Evolutionary conservation across 2,888 invertebrate species (phyloP).

Genomic region (Lepetodrilus schrolli): DNA sequence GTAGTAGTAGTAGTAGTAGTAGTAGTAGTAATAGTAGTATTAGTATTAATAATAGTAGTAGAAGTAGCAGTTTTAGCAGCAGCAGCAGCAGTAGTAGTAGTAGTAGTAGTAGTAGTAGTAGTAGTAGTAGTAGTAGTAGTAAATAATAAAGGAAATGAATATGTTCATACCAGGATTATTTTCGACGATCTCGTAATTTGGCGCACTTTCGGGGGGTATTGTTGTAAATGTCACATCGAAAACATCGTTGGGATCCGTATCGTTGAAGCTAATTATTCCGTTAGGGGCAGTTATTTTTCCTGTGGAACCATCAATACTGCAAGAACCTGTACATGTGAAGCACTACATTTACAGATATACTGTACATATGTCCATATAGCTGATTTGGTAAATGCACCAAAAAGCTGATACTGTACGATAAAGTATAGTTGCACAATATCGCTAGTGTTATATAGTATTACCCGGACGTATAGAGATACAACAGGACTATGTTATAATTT

Average conservation of each 20-base stretch:
- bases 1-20: not conserved
- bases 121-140: not conserved
- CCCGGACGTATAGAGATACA: no score
- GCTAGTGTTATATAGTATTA: no score
- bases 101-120: not conserved
- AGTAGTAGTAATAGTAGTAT: no score
- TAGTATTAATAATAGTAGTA: not conserved
- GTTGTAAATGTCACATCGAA: not conserved
- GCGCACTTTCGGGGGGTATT: not conserved
- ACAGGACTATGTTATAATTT: no score
- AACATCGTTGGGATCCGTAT: conserved; percentile 4
- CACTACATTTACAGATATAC: not conserved
- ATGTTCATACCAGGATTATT: not conserved
- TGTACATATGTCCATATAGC: no score
- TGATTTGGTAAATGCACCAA: no score
- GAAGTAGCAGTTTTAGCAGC: not conserved
- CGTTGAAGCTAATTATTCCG: not conserved
- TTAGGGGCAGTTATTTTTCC: not conserved
- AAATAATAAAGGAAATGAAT: no score
- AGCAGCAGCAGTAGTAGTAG: no score
- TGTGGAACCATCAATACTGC: not conserved
- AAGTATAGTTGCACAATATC: no score
- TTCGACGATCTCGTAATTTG: conserved; percentile 5
- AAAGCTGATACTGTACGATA: no score
- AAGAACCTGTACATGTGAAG: not conserved